phyloP scores from a whole-genome alignment of 2,797 vertebrate genomes.

The Acrocephalus scirpaceus region DNA sequence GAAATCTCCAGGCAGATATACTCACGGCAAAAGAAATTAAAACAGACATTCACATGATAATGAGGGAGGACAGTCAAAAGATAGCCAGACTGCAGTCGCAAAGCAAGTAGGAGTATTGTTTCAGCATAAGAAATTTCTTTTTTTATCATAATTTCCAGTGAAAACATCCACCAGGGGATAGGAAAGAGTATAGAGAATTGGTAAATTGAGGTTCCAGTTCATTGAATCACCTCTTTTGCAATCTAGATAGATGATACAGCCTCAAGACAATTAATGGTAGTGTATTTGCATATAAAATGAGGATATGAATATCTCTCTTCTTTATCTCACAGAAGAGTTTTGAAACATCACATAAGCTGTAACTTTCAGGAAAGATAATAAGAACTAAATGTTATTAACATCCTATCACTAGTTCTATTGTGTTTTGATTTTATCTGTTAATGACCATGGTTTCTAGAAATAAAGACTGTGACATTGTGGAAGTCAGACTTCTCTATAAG shows the following conservation, averaged over 20 bases:
- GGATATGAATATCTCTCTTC: neutral
- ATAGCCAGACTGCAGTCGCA: neutral
- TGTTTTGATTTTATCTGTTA: constrained; percentile 9
- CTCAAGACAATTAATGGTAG: neutral
- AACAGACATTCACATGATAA: neutral
- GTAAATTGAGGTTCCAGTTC: neutral
- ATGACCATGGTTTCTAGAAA: neutral
- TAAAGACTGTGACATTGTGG: neutral
- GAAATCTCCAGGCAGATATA: constrained; percentile 17
- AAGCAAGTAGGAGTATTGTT: neutral
- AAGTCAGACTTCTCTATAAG: neutral
- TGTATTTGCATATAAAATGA: neutral
- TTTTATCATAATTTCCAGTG: neutral
- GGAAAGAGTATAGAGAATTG: neutral
- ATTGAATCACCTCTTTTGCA: neutral
- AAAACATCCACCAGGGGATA: neutral
- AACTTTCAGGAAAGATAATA: neutral
- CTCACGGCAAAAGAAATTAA: neutral
- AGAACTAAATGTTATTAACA: neutral
- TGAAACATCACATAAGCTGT: neutral
- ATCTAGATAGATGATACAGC: neutral
- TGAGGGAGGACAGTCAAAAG: neutral
- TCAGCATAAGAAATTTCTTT: neutral
- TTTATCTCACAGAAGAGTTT: neutral
- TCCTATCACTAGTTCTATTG: neutral